These are phyloP conservation scores for Cactoblastis cactorum DNA, from an alignment of 2,888 invertebrate genomes.

Conservation along the genomic window DNA sequence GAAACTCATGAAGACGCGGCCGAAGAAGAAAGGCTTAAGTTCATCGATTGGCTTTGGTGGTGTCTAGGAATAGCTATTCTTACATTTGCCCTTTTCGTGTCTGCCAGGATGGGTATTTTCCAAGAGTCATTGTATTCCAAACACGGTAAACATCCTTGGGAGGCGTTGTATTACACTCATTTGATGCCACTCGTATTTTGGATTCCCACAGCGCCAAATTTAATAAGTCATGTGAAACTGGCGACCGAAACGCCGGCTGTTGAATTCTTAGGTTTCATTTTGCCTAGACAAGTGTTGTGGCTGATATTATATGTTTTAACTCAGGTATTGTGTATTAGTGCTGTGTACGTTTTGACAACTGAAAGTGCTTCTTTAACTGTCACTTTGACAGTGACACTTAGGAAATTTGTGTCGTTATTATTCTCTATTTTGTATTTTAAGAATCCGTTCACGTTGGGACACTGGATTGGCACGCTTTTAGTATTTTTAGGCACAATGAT, in stretches of 20 bases:
- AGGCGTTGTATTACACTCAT: conserved; percentile 94
- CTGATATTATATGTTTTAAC: conserved; percentile 90
- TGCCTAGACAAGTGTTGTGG: conserved; percentile 89
- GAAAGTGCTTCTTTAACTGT: conserved; percentile 97
- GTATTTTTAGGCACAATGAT: conserved; percentile 96
- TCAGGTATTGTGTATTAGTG: conserved; percentile 95
- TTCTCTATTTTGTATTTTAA: conserved; percentile 96
- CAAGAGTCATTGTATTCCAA: conserved; percentile 91
- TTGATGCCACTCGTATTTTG: conserved; percentile 94
- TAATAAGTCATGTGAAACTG: conserved; percentile 86
- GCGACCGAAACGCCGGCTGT: conserved; percentile 83
- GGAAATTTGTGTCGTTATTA: conserved; percentile 97
- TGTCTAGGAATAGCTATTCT: conserved; percentile 87
- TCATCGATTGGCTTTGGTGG: conserved; percentile 81
- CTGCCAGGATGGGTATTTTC: conserved; percentile 96
- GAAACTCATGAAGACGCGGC: conserved; percentile 60
- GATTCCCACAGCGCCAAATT: conserved; percentile 86
- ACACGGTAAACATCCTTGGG: conserved; percentile 94
- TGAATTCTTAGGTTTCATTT: conserved; percentile 77
- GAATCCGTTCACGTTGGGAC: conserved; percentile 94
- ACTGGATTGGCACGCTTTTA: conserved; percentile 93
- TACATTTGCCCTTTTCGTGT: conserved; percentile 92
- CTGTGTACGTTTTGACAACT: conserved; percentile 95
- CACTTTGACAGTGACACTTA: conserved; percentile 95
- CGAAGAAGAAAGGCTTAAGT: conserved; percentile 60